These are phyloP conservation scores for Pseudolaguvia tuberculata DNA, from an alignment of 2,113 vertebrate species.

Conservation along the genomic window DNA sequence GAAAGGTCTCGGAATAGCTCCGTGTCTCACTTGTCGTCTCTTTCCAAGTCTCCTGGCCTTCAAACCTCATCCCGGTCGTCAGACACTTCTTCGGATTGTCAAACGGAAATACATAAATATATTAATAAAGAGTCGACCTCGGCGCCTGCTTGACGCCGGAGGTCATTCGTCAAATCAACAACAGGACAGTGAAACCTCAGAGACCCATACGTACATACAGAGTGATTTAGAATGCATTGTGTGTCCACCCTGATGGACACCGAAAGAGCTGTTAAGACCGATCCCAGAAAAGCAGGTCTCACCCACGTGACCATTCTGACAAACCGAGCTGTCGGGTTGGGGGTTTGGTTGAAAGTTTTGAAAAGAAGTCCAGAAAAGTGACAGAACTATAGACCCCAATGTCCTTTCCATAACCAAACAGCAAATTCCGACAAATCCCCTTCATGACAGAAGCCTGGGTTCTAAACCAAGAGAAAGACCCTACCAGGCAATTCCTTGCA, in stretches of 20 bases:
- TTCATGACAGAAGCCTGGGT: slow-evolving; percentile 5
- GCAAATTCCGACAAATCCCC: slow-evolving; percentile 22
- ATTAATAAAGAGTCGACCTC: slow-evolving; percentile 57
- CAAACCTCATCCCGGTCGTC: slow-evolving; percentile 68
- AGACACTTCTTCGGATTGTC: slow-evolving; percentile 65
- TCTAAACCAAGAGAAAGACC: too few relatives aligned
- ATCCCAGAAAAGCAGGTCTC: slow-evolving; percentile 5
- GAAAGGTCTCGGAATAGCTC: slow-evolving; percentile 30
- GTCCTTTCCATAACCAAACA: not conserved
- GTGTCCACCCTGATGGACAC: slow-evolving; percentile 55
- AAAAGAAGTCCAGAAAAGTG: slow-evolving; percentile 13
- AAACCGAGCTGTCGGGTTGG: not conserved
- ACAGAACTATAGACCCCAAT: not conserved
- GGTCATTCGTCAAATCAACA: slow-evolving; percentile 38
- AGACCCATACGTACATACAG: slow-evolving; percentile 14
- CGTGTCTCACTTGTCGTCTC: not conserved
- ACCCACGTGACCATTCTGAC: not conserved
- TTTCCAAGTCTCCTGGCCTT: slow-evolving; percentile 36
- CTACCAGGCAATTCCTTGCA: too few relatives aligned
- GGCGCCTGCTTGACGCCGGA: slow-evolving; percentile 49
- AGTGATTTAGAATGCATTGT: slow-evolving; percentile 30
- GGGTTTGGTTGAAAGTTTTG: not conserved
- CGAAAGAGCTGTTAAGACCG: slow-evolving; percentile 63
- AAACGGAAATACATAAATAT: slow-evolving; percentile 58
- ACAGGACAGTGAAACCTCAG: slow-evolving; percentile 40